Evolutionary conservation across 2,888 invertebrate species (phyloP).

Genomic region (Cosmia pyralina): DNA sequence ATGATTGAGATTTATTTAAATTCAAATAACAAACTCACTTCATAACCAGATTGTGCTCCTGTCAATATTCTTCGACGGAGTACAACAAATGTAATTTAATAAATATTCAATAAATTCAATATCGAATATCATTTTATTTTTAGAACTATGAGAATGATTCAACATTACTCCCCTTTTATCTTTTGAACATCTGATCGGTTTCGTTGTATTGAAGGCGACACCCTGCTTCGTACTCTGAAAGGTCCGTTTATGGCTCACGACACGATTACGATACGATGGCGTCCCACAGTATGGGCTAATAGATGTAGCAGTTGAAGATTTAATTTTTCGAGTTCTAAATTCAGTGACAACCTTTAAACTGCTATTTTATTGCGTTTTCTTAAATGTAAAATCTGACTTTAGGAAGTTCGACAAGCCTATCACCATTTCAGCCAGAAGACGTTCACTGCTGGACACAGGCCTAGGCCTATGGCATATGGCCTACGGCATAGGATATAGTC

Average conservation of each 20-base stretch:
- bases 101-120: slow-evolving; percentile 73
- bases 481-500: too few species aligned
- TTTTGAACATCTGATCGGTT: slow-evolving; percentile 72
- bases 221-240: slow-evolving; percentile 59
- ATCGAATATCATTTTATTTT: slow-evolving; percentile 71
- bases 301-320: neutral
- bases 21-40: slow-evolving; percentile 11
- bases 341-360: too few species aligned
- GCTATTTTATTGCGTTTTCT: neutral
- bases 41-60: slow-evolving; percentile 8
- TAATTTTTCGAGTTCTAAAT: too few species aligned
- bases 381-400: neutral
- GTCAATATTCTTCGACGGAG: neutral
- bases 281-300: too few species aligned
- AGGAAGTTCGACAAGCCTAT: neutral
- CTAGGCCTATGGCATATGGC: too few species aligned
- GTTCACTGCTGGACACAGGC: too few species aligned
- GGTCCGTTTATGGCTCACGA: slow-evolving; percentile 31
- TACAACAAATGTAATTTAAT: slow-evolving; percentile 39
- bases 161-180: slow-evolving; percentile 69
- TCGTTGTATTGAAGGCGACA: slow-evolving; percentile 70
- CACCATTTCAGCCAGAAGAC: too few species aligned
- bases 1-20: slow-evolving; percentile 3
- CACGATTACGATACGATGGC: slow-evolving; percentile 24
- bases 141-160: slow-evolving; percentile 65